Evolutionary conservation across 2,797 vertebrate species (phyloP).

Genomic region (Channallabes apus): DNA sequence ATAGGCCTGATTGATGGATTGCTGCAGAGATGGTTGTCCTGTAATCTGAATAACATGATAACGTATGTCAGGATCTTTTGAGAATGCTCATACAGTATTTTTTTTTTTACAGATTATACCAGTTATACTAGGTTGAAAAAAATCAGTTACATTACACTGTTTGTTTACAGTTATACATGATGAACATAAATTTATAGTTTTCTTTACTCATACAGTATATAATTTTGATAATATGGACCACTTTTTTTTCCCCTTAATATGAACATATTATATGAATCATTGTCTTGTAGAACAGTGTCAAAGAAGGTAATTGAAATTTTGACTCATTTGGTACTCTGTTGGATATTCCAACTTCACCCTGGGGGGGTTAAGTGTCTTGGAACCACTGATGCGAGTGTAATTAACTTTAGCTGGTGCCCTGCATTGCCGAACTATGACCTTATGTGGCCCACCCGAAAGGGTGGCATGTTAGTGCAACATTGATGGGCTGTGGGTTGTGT

Average conservation of each 20-base stretch:
- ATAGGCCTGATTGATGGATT: no score
- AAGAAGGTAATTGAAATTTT: constrained; percentile 43
- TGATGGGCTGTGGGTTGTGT: constrained; percentile 74
- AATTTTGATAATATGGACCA: not conserved
- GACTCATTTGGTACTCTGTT: constrained; percentile 27
- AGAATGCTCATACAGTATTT: no score
- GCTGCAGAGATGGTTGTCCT: no score
- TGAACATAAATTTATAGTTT: not conserved
- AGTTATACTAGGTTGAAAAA: no score
- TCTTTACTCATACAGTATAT: not conserved
- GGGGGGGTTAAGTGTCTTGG: constrained; percentile 61
- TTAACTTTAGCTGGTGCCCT: constrained; percentile 71
- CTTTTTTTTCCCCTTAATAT: not conserved
- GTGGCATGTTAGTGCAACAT: constrained; percentile 79
- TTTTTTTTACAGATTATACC: no score
- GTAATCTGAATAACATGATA: no score
- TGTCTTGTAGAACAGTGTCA: constrained; percentile 11
- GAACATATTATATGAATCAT: not conserved
- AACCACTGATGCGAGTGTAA: constrained; percentile 67
- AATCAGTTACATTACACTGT: not conserved
- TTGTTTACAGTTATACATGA: not conserved
- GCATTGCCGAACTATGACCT: constrained; percentile 67
- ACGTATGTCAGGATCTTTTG: no score
- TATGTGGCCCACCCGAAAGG: constrained; percentile 72
- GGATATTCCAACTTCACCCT: constrained; percentile 53